Percentiles rank a stretch among this genome's conserved stretches.
These are phyloP conservation scores for Dendrolimus houi DNA, from an alignment of 2,888 invertebrate genomes.

Conservation along the genomic window DNA sequence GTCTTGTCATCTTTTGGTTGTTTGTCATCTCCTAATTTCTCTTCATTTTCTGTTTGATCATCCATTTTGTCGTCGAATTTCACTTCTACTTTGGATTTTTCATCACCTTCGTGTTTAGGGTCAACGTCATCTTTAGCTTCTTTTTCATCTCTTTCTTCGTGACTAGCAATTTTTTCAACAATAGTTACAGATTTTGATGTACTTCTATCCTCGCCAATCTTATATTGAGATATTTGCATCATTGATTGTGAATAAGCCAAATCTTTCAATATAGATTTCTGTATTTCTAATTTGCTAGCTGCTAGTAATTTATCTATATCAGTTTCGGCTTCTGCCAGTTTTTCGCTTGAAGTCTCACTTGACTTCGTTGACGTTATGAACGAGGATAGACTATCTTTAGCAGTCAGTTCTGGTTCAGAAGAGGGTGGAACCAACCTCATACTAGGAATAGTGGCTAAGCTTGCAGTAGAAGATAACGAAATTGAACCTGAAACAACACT, in stretches of 20 bases:
- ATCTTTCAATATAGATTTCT: conserved; percentile 58
- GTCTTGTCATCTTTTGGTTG: conserved; percentile 11
- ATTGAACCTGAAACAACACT: conserved; percentile 19
- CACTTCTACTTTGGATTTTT: conserved; percentile 28
- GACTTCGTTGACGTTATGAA: conserved; percentile 51
- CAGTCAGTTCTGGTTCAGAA: conserved; percentile 22
- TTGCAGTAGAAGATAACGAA: conserved; percentile 35
- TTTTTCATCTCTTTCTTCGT: conserved; percentile 7
- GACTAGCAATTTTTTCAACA: conserved; percentile 5
- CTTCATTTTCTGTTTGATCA: conserved; percentile 10
- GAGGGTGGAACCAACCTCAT: conserved; percentile 35
- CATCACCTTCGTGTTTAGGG: conserved; percentile 15
- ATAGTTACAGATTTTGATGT: conserved; percentile 26
- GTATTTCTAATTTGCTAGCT: conserved; percentile 49
- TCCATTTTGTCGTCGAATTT: conserved; percentile 22
- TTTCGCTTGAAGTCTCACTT: conserved; percentile 18
- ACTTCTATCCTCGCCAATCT: conserved; percentile 15
- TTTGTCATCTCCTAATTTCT: conserved; percentile 13
- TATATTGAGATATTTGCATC: conserved; percentile 24
- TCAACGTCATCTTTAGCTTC: conserved; percentile 6
- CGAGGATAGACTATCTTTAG: conserved; percentile 49
- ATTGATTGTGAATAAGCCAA: conserved; percentile 41
- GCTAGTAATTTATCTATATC: conserved; percentile 43
- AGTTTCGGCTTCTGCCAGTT: conserved; percentile 23
- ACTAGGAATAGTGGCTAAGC: conserved; percentile 56